phyloP scores from a whole-genome alignment of 2,888 invertebrate species.

The Dexiosoma caninum region DNA sequence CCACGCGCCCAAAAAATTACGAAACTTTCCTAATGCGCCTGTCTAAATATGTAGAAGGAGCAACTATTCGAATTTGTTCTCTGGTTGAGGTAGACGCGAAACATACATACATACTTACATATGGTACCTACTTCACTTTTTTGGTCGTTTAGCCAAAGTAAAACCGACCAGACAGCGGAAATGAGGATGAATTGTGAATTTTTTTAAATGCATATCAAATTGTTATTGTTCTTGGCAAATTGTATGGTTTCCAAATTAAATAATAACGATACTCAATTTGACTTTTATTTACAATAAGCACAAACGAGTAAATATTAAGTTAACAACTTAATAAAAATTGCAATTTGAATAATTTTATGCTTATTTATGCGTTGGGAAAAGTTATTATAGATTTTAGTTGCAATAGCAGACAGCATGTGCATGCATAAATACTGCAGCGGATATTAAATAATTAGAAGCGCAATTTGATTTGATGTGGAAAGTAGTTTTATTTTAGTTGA shows the following conservation, averaged over 20 bases:
- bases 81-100: background rate
- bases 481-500: too few relatives aligned
- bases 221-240: background rate
- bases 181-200: slow-evolving; percentile 35
- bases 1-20: slow-evolving; percentile 34
- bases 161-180: slow-evolving; percentile 33
- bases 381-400: background rate
- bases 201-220: background rate
- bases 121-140: background rate
- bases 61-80: background rate
- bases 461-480: too few relatives aligned
- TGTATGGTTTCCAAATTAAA: slow-evolving; percentile 5
- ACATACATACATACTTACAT: too few relatives aligned
- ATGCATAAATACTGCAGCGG: background rate
- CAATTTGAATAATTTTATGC: slow-evolving; percentile 2
- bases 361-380: background rate
- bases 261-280: background rate
- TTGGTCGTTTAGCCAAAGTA: slow-evolving; percentile 12
- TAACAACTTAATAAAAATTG: slow-evolving; percentile 41
- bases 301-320: slow-evolving; percentile 6
- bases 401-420: too few relatives aligned
- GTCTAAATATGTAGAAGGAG: background rate
- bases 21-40: background rate
- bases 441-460: background rate
- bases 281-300: background rate